Percentiles rank a stretch among this genome's conserved stretches.
Evolutionary conservation across 2,113 vertebrate genomes (phyloP).

Genomic region (Indri indri): DNA sequence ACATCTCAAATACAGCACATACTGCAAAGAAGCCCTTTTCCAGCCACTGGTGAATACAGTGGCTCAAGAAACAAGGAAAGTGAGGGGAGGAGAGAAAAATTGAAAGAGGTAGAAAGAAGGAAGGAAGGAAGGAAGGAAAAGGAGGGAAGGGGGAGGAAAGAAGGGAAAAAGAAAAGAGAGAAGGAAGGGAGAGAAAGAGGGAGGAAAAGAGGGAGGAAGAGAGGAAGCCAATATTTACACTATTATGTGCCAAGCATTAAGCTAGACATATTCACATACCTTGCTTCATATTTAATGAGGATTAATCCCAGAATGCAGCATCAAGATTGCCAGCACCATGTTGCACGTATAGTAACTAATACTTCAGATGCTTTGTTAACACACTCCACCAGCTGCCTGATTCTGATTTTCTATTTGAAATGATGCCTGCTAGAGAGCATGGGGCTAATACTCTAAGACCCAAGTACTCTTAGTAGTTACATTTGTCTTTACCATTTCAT

Average conservation of each 20-base stretch:
- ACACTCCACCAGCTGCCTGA: neutral
- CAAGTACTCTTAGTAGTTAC: neutral
- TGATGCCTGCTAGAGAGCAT: neutral
- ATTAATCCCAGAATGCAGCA: neutral
- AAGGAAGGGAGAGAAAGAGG: neutral
- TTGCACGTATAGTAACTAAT: neutral
- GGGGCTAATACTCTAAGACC: neutral
- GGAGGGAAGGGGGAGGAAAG: too few species aligned
- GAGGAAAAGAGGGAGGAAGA: neutral
- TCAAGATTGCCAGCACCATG: neutral
- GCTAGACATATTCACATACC: neutral
- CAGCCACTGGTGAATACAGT: neutral
- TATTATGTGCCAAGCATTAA: neutral
- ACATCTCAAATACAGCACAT: neutral
- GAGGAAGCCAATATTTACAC: neutral
- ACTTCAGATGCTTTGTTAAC: neutral
- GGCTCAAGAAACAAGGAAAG: neutral
- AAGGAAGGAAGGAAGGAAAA: neutral
- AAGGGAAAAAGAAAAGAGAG: neutral
- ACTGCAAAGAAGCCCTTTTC: neutral
- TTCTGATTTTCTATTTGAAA: slow-evolving; percentile 4
- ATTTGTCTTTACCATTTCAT: neutral
- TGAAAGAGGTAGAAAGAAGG: too few species aligned
- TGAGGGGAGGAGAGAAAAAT: too few species aligned
- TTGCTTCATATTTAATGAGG: slow-evolving; percentile 36